These are phyloP conservation scores for Philotrypesis tridentata DNA, from an alignment of 1,140 invertebrate species.

Conservation along the genomic window DNA sequence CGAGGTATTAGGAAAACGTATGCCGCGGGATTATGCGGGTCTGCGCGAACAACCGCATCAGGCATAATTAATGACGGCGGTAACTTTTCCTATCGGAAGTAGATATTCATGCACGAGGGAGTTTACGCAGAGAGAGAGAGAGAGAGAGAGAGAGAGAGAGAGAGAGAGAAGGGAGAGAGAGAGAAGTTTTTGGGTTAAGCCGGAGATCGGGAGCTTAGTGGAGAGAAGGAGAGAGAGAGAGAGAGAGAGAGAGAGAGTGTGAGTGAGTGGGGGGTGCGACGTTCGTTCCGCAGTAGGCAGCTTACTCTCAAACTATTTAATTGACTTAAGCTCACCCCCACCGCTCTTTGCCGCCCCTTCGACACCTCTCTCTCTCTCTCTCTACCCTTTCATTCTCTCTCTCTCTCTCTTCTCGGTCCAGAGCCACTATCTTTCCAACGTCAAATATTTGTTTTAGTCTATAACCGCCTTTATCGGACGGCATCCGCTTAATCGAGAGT, in stretches of 20 bases:
- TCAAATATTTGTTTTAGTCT: slow-evolving; percentile 43
- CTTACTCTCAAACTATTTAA: slow-evolving; percentile 52
- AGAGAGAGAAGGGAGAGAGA: no score
- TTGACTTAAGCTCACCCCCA: slow-evolving; percentile 45
- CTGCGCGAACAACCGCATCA: slow-evolving; percentile 50
- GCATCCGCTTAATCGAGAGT: slow-evolving; percentile 43
- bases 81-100: slow-evolving; percentile 55
- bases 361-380: slow-evolving; percentile 3
- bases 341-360: not conserved
- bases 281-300: slow-evolving; percentile 38
- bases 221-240: not conserved
- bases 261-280: slow-evolving; percentile 2
- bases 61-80: slow-evolving; percentile 52
- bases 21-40: slow-evolving; percentile 49
- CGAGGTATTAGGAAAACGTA: slow-evolving; percentile 49
- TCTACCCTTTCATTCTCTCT: not conserved
- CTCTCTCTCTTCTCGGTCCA: not conserved
- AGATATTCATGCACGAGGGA: slow-evolving; percentile 54
- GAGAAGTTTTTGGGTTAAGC: slow-evolving; percentile 59
- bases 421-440: slow-evolving; percentile 36
- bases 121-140: slow-evolving; percentile 54
- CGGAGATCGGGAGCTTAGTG: slow-evolving; percentile 45
- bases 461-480: slow-evolving; percentile 35
- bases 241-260: not conserved
- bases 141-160: no score